Conservation (phyloP, 2,113 vertebrate species). For the Megaceryle torquata region DNA sequence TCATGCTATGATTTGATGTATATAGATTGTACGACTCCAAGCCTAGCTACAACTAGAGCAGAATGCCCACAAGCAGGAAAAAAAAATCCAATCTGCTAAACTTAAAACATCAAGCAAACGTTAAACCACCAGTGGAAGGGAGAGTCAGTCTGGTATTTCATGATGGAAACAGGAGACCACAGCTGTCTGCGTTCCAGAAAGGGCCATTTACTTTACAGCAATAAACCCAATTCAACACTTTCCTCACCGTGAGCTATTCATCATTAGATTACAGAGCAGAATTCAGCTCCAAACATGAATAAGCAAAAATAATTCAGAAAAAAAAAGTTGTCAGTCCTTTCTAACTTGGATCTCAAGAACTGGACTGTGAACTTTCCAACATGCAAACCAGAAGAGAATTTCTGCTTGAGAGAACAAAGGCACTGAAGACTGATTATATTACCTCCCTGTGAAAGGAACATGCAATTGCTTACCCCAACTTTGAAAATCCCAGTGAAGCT, state of each 20-base stretch:
- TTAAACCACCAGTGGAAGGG: neutral
- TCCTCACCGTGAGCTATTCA: neutral
- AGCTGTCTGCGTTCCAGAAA: neutral
- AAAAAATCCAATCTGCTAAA: neutral
- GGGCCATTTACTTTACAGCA: neutral
- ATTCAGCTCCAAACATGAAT: neutral
- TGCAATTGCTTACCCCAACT: constrained; percentile 92
- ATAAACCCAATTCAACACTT: neutral
- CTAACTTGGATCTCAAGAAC: neutral
- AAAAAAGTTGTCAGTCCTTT: neutral
- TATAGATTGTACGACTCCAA: neutral
- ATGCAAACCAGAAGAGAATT: neutral
- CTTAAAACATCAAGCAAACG: neutral
- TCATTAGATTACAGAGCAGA: neutral
- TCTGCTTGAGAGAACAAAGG: neutral
- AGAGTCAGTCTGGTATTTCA: neutral
- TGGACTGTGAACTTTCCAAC: neutral
- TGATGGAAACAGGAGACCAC: neutral
- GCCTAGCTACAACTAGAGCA: neutral
- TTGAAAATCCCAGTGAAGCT: constrained; percentile 99
- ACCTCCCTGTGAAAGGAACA: neutral
- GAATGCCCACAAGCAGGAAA: neutral
- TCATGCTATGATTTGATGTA: neutral
- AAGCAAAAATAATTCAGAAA: neutral
- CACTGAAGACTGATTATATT: neutral